Conservation (phyloP, 2,113 vertebrate genomes). For the Hemiscyllium ocellatum region DNA sequence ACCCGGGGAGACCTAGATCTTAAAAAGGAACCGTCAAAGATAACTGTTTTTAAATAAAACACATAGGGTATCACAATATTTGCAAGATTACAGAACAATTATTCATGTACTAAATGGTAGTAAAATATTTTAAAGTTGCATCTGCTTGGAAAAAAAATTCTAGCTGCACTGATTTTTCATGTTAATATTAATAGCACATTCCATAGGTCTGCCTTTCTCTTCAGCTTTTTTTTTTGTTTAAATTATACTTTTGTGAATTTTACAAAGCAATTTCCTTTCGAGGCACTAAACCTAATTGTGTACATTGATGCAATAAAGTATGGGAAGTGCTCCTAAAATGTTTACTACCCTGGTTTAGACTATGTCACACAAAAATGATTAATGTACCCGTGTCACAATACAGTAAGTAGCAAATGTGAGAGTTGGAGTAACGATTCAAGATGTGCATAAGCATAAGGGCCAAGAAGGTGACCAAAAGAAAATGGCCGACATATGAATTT, state of each 20-base stretch:
- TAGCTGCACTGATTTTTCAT: not conserved
- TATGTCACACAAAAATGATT: not conserved
- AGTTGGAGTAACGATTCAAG: too few species aligned
- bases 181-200: not conserved
- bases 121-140: not conserved
- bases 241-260: not conserved
- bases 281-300: not conserved
- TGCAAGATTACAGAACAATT: not conserved
- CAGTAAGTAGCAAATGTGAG: not conserved
- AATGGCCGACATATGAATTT: too few species aligned
- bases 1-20: not conserved
- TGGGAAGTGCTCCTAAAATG: not conserved
- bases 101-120: not conserved
- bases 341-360: not conserved
- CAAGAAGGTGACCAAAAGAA: too few species aligned
- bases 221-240: not conserved
- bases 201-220: not conserved
- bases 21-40: not conserved
- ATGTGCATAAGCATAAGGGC: too few species aligned
- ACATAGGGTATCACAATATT: not conserved
- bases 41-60: not conserved
- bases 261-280: not conserved
- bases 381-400: not conserved
- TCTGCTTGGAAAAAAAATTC: not conserved
- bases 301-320: not conserved